phyloP scores from a whole-genome alignment of 1,140 invertebrate species.

The Drosophila hydei region DNA sequence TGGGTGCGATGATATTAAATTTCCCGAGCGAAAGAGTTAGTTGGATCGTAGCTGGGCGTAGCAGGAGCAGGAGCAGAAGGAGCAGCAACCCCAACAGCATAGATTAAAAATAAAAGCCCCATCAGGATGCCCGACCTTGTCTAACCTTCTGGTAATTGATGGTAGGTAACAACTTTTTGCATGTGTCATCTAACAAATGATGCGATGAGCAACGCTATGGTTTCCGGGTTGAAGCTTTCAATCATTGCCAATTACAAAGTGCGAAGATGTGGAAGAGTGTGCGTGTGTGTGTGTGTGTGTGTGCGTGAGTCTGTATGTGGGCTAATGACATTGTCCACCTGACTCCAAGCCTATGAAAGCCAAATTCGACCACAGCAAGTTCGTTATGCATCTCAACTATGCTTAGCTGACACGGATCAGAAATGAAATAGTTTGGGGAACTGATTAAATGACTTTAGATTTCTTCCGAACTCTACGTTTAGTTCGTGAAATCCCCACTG shows the following conservation, averaged over 20 bases:
- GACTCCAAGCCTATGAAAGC: slow-evolving; percentile 1
- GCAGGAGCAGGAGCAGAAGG: neutral
- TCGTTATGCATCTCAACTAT: too few relatives aligned
- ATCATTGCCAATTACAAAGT: slow-evolving; percentile 51
- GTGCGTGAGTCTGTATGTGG: neutral
- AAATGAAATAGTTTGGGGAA: too few relatives aligned
- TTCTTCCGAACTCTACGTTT: too few relatives aligned
- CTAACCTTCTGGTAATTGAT: slow-evolving; percentile 70
- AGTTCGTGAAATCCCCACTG: too few relatives aligned
- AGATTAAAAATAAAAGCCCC: slow-evolving; percentile 64
- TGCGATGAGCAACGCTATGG: slow-evolving; percentile 25
- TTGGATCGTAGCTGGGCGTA: slow-evolving; percentile 6
- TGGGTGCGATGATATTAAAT: slow-evolving; percentile 69
- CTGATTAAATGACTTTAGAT: too few relatives aligned
- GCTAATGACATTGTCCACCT: slow-evolving; percentile 8
- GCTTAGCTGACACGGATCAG: too few relatives aligned
- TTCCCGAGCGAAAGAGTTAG: slow-evolving; percentile 42
- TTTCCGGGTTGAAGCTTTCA: slow-evolving; percentile 27
- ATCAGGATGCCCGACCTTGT: slow-evolving; percentile 61
- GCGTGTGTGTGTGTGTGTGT: neutral
- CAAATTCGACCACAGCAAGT: neutral
- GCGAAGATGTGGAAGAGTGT: neutral
- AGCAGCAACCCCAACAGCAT: slow-evolving; percentile 40
- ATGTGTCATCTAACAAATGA: slow-evolving; percentile 79
- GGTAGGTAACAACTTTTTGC: slow-evolving; percentile 35